A percentile compares a stretch with the other conserved stretches of the same genome.
Evolutionary conservation across 2,113 vertebrate species (phyloP).

Genomic region (Martes martes): DNA sequence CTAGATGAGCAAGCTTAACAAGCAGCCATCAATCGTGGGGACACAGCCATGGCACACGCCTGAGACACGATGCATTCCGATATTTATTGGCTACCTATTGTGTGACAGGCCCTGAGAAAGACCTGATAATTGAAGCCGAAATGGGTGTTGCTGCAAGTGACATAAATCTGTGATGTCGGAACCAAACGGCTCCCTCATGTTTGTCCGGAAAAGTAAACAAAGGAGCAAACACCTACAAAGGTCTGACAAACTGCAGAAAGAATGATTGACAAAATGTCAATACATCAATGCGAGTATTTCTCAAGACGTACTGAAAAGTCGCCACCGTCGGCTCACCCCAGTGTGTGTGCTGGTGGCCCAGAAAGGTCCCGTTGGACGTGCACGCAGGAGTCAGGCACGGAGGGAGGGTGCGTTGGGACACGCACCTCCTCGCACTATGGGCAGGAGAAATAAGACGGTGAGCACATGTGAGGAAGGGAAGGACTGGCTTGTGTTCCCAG

Average conservation of each 20-base stretch:
- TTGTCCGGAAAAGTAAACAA: neutral
- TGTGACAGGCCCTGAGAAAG: neutral
- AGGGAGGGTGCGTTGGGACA: rapidly evolving
- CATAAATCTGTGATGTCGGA: no score
- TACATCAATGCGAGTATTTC: no score
- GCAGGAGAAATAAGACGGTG: neutral
- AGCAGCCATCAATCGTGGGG: rapidly evolving
- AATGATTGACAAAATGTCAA: neutral
- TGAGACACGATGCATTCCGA: rapidly evolving
- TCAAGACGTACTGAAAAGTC: rapidly evolving
- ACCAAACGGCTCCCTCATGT: neutral
- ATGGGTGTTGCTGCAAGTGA: neutral
- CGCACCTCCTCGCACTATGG: neutral
- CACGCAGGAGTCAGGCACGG: neutral
- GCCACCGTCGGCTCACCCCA: neutral
- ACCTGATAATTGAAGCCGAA: rapidly evolving
- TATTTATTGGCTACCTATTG: neutral
- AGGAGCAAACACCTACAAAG: neutral
- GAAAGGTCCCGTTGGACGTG: no score
- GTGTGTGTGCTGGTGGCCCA: no score
- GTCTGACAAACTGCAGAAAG: neutral
- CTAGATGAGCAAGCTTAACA: no score
- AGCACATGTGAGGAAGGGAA: neutral
- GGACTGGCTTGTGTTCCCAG: rapidly evolving
- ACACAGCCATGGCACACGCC: rapidly evolving